Evolutionary conservation across 2,888 invertebrate species (phyloP).

Genomic region (Pollenia amentaria): DNA sequence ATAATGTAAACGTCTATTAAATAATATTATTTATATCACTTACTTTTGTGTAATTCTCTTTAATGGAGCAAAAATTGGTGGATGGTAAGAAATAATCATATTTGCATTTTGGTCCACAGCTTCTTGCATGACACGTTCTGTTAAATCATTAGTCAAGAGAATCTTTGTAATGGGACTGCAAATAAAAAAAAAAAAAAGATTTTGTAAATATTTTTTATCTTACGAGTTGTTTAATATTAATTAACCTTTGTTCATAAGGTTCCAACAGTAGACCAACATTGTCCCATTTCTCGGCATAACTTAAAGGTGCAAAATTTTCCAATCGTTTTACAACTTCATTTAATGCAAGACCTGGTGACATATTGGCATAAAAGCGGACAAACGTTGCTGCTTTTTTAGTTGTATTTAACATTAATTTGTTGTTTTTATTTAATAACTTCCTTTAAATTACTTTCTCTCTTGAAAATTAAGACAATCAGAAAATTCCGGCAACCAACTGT

Average conservation of each 20-base stretch:
- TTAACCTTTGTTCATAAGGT: slow-evolving; percentile 87
- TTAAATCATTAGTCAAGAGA: slow-evolving; percentile 96
- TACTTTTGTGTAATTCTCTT: slow-evolving; percentile 93
- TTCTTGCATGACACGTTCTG: slow-evolving; percentile 93
- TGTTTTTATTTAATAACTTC: background rate
- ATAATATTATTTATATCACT: slow-evolving; percentile 60
- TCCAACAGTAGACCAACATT: slow-evolving; percentile 97
- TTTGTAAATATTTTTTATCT: background rate
- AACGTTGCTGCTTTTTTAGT: slow-evolving; percentile 4
- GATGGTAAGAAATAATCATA: slow-evolving; percentile 96
- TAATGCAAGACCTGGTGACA: slow-evolving; percentile 67
- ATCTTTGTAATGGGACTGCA: slow-evolving; percentile 87
- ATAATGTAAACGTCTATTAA: background rate
- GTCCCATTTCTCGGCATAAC: slow-evolving; percentile 94
- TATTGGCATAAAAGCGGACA: slow-evolving; percentile 52
- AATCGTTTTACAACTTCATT: slow-evolving; percentile 86
- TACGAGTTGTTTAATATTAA: background rate
- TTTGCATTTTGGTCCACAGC: slow-evolving; percentile 89
- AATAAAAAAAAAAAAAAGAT: background rate
- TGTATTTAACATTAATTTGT: slow-evolving; percentile 44
- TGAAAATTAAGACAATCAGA: background rate
- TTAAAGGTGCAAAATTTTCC: slow-evolving; percentile 89
- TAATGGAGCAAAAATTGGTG: slow-evolving; percentile 95
- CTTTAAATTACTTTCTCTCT: background rate
- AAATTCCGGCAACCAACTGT: background rate